Conservation (phyloP, 1,140 invertebrate genomes). For the Cardiocondyla obscurior region DNA sequence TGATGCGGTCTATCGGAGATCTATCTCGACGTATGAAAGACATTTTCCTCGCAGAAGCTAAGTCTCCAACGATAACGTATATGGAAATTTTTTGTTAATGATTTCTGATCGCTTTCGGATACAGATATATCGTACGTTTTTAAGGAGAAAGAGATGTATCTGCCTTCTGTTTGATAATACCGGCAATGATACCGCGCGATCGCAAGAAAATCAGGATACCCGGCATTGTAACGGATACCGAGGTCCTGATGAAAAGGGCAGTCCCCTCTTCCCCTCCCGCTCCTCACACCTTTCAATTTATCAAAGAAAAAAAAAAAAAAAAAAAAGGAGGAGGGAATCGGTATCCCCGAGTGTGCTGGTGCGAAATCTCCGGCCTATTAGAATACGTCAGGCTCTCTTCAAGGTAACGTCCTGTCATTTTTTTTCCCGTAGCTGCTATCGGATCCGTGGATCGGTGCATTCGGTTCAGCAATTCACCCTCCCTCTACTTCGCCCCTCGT, state of each 20-base stretch:
- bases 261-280: neutral
- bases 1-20: neutral
- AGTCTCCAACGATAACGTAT: neutral
- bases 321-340: conserved; percentile 8
- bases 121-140: neutral
- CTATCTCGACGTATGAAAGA: neutral
- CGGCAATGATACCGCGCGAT: neutral
- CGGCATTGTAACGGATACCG: conserved; percentile 27
- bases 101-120: neutral
- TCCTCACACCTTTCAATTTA: conserved; percentile 22
- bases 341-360: conserved; percentile 41
- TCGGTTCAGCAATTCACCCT: conserved; percentile 44
- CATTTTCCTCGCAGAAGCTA: neutral
- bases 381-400: conserved; percentile 71
- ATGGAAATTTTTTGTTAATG: neutral
- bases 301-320: neutral
- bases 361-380: conserved; percentile 73
- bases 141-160: neutral
- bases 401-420: conserved; percentile 54
- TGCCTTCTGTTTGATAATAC: neutral
- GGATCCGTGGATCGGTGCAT: conserved; percentile 62
- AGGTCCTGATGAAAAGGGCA: conserved; percentile 40
- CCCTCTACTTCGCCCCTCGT: neutral
- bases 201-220: conserved; percentile 6
- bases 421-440: conserved; percentile 60